Conservation (phyloP, 2,113 vertebrate species). For the Phylloscopus trochilus region DNA sequence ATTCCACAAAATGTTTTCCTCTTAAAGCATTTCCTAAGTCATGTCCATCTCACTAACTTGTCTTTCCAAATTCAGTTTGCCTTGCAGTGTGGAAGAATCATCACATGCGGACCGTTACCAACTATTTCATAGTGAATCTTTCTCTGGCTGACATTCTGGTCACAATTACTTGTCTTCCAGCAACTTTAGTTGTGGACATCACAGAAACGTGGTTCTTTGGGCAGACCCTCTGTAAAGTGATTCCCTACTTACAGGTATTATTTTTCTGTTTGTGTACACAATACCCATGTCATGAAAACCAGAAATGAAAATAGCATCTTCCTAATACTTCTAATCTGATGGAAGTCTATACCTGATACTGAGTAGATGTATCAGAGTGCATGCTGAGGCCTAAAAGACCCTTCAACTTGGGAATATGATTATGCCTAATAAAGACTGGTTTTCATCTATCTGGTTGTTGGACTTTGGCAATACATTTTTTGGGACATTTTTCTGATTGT, state of each 20-base stretch:
- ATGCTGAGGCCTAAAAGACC: background rate
- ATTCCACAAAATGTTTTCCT: background rate
- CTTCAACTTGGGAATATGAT: background rate
- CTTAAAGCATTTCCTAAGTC: background rate
- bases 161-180: constrained; percentile 95
- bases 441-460: background rate
- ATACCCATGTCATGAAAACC: background rate
- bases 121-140: constrained; percentile 98
- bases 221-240: constrained; percentile 89
- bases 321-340: background rate
- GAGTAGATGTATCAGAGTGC: background rate
- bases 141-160: constrained; percentile 94
- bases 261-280: background rate
- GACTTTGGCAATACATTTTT: background rate
- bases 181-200: constrained; percentile 94
- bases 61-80: constrained; percentile 82
- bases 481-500: background rate
- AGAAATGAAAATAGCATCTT: background rate
- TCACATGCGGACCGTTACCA: constrained; percentile 96
- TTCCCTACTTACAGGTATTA: constrained; percentile 93
- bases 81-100: constrained; percentile 97
- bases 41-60: background rate
- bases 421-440: background rate
- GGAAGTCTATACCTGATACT: background rate
- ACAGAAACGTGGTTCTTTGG: constrained; percentile 98